These are phyloP conservation scores for Papilio glaucus DNA, from an alignment of 1,140 invertebrate species.

Conservation along the genomic window DNA sequence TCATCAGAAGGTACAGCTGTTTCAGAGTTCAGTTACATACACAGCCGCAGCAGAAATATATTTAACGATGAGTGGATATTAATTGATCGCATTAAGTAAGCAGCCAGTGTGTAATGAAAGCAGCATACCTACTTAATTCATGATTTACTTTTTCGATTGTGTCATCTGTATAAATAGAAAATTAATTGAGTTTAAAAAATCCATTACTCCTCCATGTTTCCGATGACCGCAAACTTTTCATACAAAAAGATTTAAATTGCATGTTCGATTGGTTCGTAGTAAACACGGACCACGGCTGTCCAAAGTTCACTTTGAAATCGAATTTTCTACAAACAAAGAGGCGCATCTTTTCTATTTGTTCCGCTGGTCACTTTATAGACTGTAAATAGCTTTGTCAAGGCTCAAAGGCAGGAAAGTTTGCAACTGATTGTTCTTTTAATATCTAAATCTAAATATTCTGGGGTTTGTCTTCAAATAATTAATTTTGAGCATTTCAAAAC, in stretches of 20 bases:
- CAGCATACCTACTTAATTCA: not conserved
- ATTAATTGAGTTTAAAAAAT: constrained; percentile 20
- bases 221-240: constrained; percentile 20
- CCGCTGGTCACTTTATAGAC: constrained; percentile 15
- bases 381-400: constrained; percentile 7
- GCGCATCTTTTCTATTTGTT: constrained; percentile 26
- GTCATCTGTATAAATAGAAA: not conserved
- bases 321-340: constrained; percentile 36
- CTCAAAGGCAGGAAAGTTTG: not conserved
- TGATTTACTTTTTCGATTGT: not conserved
- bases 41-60: too few species aligned
- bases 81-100: too few species aligned
- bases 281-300: constrained; percentile 22
- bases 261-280: constrained; percentile 28
- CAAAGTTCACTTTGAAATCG: constrained; percentile 30
- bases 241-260: constrained; percentile 30
- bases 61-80: too few species aligned
- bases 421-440: constrained; percentile 3
- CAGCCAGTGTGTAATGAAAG: not conserved
- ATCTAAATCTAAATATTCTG: not conserved
- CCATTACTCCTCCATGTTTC: constrained; percentile 13
- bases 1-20: too few species aligned
- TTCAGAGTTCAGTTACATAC: too few species aligned
- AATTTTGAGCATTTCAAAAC: not conserved
- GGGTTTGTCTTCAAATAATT: too few species aligned